These are phyloP conservation scores for Pagetopsis macropterus DNA, from an alignment of 2,797 vertebrate species.

Conservation along the genomic window DNA sequence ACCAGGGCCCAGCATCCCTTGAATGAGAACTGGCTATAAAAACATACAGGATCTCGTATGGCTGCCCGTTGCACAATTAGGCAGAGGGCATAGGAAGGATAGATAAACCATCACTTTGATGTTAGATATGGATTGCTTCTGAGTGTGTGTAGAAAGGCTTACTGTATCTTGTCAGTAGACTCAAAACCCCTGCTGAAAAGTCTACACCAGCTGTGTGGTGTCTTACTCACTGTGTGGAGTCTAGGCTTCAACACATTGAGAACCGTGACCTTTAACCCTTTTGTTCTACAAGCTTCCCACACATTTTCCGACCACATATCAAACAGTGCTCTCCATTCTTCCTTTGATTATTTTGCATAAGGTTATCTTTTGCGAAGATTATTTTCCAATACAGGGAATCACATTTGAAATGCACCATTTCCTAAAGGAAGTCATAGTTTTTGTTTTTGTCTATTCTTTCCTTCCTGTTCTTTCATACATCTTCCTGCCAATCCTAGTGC, in stretches of 20 bases:
- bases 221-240: not conserved
- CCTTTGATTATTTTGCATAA: too few relatives aligned
- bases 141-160: not conserved
- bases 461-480: not conserved
- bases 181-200: not conserved
- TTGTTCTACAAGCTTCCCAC: not conserved
- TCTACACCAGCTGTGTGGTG: not conserved
- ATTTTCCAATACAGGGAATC: not conserved
- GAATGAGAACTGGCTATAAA: conserved; percentile 7
- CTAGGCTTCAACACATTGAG: not conserved
- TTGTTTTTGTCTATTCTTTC: not conserved
- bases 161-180: not conserved
- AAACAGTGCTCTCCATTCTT: too few relatives aligned
- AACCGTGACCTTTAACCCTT: not conserved
- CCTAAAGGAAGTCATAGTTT: not conserved
- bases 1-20: conserved; percentile 24
- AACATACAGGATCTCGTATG: conserved; percentile 11
- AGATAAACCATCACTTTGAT: not conserved
- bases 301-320: too few relatives aligned
- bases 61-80: not conserved
- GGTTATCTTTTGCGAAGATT: not conserved
- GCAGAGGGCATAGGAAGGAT: not conserved
- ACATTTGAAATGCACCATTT: not conserved
- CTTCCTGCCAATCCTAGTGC: not conserved
- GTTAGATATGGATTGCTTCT: conserved; percentile 7